These are phyloP conservation scores for Unio pictorum DNA, from an alignment of 2,888 invertebrate species.

Conservation along the genomic window DNA sequence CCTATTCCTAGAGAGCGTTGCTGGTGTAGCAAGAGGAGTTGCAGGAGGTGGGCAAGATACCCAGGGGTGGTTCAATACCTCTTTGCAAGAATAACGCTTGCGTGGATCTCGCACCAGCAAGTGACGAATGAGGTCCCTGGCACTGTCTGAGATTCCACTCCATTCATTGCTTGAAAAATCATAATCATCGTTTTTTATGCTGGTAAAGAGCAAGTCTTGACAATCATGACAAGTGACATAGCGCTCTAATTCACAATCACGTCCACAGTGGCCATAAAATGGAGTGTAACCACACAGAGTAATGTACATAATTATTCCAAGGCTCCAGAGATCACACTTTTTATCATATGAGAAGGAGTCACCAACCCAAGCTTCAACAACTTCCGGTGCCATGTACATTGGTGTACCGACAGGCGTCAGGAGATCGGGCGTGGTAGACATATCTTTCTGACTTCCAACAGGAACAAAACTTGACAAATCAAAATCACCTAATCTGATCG, in stretches of 20 bases:
- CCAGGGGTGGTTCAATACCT: too few species aligned
- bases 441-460: conserved; percentile 71
- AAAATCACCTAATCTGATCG: conserved; percentile 98
- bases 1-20: conserved; percentile 91
- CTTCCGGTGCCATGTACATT: conserved; percentile 77
- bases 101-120: too few species aligned
- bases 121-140: too few species aligned
- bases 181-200: conserved; percentile 85
- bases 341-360: conserved; percentile 88
- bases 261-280: conserved; percentile 95
- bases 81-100: too few species aligned
- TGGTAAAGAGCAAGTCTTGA: conserved; percentile 90
- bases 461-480: conserved; percentile 94
- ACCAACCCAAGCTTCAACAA: conserved; percentile 94
- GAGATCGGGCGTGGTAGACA: conserved; percentile 42
- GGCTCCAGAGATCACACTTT: conserved; percentile 97
- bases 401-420: conserved; percentile 75
- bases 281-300: conserved; percentile 97
- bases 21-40: conserved; percentile 82
- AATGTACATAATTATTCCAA: conserved; percentile 93
- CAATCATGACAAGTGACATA: conserved; percentile 89
- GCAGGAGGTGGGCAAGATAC: conserved; percentile 55
- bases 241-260: conserved; percentile 95
- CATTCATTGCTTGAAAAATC: conserved; percentile 91
- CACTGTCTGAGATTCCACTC: conserved; percentile 82